Base-by-base conservation (phyloP, 2,797 vertebrate genomes). In the Hydrophis major region DNA sequence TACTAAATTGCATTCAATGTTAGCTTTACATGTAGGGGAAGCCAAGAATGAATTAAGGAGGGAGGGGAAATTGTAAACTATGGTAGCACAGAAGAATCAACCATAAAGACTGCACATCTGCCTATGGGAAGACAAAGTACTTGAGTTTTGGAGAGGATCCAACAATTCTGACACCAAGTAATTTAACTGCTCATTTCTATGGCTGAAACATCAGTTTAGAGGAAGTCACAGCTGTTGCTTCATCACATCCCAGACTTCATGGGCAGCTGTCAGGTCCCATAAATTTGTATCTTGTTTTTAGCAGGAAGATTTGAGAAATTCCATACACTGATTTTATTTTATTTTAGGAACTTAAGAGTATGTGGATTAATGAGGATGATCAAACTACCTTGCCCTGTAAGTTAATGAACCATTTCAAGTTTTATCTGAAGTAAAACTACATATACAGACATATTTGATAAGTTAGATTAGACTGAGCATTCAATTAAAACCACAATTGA, bases 171-270 rank as follows among this genome's bases (percentile, higher is more conserved):
- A 32, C 20, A 92, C 20, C 27, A 59, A 92, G 27, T 50, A n/a
- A 28, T 88, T 60, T 78, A 83, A 69, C 50, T 89, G 56, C 42
- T 16, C 27, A 25, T 61, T 86, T 86, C 90, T 61, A 90, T 8
- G 13, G 32, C 60, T 47, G 50, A 93, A 90, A 61, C 69, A 92
- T 37, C 28, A 61, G 57, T 86, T 89, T 4, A 88, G 47, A 87
- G 50, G 63, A 93, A 93, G 32, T 22, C 88, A 89, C 92, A 92
- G 88, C 88, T 92, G 92, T 66, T 89, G 57, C 61, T 89, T 60
- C 74, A 57, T 56, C 32, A 86, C 16, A 14, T 92, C 66, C 16
- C 63, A 92, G 42, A 32, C 78, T 89, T 83, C 60, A 86, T 22
- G 32, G 78, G 50, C 92, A 90, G 92, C 74, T 93, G 92, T 86